Evolutionary conservation across 2,113 vertebrate genomes (phyloP).

Genomic region (Mus spicilegus): DNA sequence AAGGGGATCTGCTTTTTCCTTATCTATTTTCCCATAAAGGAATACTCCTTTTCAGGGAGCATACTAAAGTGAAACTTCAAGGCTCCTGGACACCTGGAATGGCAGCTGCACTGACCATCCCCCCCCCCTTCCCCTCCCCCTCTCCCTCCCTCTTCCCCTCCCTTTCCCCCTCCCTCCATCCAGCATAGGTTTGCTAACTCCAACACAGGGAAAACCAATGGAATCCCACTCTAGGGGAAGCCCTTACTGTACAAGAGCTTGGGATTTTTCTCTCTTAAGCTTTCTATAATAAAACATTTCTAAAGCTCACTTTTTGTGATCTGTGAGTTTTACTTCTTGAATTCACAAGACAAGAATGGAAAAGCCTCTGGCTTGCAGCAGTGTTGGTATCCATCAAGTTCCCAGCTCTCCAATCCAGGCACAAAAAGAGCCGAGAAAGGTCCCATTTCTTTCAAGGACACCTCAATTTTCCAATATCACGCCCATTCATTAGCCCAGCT

Average conservation of each 20-base stretch:
- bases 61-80: not conserved
- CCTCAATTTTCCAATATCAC: not conserved
- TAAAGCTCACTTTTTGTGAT: not conserved
- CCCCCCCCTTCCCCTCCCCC: too few species aligned
- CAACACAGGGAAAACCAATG: not conserved
- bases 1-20: not conserved
- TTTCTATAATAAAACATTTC: not conserved
- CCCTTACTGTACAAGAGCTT: not conserved
- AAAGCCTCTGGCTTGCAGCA: not conserved
- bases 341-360: not conserved
- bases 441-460: not conserved
- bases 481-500: not conserved
- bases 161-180: not conserved
- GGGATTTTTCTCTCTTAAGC: not conserved
- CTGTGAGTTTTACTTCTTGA: not conserved
- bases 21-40: not conserved
- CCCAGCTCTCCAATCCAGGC: not conserved
- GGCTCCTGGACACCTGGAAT: not conserved
- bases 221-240: not conserved
- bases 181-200: not conserved
- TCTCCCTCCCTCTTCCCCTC: not conserved
- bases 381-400: not conserved
- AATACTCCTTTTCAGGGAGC: not conserved
- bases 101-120: not conserved
- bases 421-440: not conserved